A percentile compares a stretch with the other conserved stretches of the same genome.
phyloP scores from a whole-genome alignment of 1,140 invertebrate species.

The Magallana ariakensis region DNA sequence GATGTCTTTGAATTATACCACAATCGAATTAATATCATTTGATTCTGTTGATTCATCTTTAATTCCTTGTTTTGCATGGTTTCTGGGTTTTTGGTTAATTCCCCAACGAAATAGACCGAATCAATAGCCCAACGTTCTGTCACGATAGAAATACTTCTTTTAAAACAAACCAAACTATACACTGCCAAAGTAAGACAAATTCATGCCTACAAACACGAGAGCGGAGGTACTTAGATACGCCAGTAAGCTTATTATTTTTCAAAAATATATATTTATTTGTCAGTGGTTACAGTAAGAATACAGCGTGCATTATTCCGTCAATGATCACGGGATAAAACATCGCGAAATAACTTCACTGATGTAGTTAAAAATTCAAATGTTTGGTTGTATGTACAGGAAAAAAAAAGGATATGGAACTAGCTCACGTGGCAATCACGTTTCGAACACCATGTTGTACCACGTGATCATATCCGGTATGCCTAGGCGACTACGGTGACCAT shows the following conservation, averaged over 20 bases:
- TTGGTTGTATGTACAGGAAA: too few species aligned
- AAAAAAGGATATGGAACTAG: too few species aligned
- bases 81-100: neutral
- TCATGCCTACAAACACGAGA: conserved; percentile 6
- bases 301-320: neutral
- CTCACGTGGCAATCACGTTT: neutral
- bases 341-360: too few species aligned
- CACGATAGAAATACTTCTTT: neutral
- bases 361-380: too few species aligned
- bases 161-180: neutral
- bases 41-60: neutral
- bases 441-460: neutral
- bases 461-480: neutral
- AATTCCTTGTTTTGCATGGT: neutral
- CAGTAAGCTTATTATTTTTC: neutral
- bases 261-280: neutral
- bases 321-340: neutral
- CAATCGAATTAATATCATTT: conserved; percentile 7
- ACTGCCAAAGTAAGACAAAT: neutral
- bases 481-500: neutral
- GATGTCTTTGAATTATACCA: neutral
- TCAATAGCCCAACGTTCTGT: neutral
- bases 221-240: too few species aligned
- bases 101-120: too few species aligned
- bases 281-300: neutral